phyloP scores from a whole-genome alignment of 2,797 vertebrate species.

The Sphaeramia orbicularis region DNA sequence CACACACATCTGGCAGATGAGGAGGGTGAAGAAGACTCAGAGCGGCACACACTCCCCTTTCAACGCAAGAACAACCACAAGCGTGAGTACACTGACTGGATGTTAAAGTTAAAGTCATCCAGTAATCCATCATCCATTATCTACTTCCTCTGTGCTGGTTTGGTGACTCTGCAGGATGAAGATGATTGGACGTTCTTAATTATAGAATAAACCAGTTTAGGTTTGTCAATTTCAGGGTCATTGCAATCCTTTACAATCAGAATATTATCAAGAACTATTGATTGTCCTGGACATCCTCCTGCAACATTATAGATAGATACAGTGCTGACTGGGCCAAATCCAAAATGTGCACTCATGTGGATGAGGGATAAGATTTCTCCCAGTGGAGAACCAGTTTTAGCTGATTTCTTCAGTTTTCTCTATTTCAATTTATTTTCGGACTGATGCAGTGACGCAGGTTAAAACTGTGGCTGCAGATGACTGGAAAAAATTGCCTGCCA shows the following conservation, averaged over 20 bases:
- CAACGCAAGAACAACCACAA: slow-evolving; percentile 97
- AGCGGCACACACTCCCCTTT: slow-evolving; percentile 93
- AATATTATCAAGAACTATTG: slow-evolving; percentile 40
- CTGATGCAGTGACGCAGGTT: slow-evolving; percentile 26
- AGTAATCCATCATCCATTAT: slow-evolving; percentile 24
- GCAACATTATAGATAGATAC: slow-evolving; percentile 28
- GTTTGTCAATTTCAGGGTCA: slow-evolving; percentile 18
- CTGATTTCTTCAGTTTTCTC: slow-evolving; percentile 21
- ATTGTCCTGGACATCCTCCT: slow-evolving; percentile 37
- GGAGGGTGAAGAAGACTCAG: slow-evolving; percentile 92
- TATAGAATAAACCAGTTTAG: slow-evolving; percentile 12
- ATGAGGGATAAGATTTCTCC: slow-evolving; percentile 42
- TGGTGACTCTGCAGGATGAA: neutral
- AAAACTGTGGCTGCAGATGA: slow-evolving; percentile 7
- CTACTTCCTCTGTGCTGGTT: slow-evolving; percentile 4
- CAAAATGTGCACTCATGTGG: slow-evolving; percentile 30
- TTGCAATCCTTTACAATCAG: slow-evolving; percentile 28
- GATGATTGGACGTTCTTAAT: slow-evolving; percentile 1
- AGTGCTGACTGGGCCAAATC: slow-evolving; percentile 43
- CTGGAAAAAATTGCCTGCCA: slow-evolving; percentile 4
- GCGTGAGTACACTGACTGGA: slow-evolving; percentile 81
- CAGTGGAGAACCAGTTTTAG: slow-evolving; percentile 34
- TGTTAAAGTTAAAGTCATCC: slow-evolving; percentile 11
- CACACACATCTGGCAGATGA: slow-evolving; percentile 96
- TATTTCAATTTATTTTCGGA: slow-evolving; percentile 16